Conservation (phyloP, 2,797 vertebrate genomes). For the Sarcophilus harrisii region DNA sequence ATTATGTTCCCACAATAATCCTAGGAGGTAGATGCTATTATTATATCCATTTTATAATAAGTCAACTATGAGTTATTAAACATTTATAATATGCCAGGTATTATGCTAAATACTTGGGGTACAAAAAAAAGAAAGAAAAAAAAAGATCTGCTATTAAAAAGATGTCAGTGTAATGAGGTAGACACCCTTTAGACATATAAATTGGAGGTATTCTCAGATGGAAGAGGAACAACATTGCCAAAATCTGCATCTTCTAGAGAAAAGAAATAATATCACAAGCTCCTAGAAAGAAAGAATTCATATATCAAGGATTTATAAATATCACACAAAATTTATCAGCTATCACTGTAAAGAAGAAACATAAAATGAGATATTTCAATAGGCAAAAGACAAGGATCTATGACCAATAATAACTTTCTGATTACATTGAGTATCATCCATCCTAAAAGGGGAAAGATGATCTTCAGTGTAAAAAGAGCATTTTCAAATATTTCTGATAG, state of each 20-base stretch:
- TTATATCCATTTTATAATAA: neutral
- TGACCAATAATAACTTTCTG: neutral
- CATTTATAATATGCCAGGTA: neutral
- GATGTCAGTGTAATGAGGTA: neutral
- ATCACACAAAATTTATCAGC: neutral
- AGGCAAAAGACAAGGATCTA: neutral
- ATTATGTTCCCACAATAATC: neutral
- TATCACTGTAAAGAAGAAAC: neutral
- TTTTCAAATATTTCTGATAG: neutral
- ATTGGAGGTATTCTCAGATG: neutral
- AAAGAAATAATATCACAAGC: neutral
- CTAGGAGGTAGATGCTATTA: neutral
- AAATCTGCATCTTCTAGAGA: neutral
- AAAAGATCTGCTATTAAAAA: neutral
- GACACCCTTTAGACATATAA: neutral
- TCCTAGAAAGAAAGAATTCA: neutral
- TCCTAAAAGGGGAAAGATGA: neutral
- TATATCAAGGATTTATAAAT: neutral
- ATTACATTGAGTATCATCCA: neutral
- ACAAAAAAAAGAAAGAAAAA: neutral
- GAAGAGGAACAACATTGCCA: neutral
- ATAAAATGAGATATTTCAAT: neutral
- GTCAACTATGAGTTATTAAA: neutral
- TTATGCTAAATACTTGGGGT: neutral
- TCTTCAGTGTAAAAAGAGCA: neutral